Evolutionary conservation across 2,113 vertebrate genomes (phyloP).

Genomic region (Gopherus evgoodei): DNA sequence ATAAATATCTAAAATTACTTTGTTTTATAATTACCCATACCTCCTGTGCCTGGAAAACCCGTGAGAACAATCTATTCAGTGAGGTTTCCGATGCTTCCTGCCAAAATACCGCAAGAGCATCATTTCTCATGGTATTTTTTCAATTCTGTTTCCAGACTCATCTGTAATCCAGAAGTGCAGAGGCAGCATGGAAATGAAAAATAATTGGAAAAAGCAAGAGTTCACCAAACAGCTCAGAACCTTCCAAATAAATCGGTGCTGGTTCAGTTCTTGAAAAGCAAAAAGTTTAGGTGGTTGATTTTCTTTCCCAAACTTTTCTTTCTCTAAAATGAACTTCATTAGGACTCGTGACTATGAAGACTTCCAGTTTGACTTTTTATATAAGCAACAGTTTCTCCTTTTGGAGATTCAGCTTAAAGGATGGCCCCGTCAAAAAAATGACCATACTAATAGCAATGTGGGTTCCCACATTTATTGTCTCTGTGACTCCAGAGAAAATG

Average conservation of each 20-base stretch:
- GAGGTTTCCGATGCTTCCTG: conserved; percentile 56
- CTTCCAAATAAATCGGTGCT: conserved; percentile 51
- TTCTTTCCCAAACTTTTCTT: conserved; percentile 53
- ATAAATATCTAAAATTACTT: conserved; percentile 24
- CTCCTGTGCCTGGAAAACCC: conserved; percentile 48
- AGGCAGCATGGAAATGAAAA: conserved; percentile 43
- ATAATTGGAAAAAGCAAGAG: conserved; percentile 57
- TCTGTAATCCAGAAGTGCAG: conserved; percentile 64
- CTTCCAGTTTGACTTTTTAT: neutral
- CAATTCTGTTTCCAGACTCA: conserved; percentile 65
- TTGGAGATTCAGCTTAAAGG: conserved; percentile 30
- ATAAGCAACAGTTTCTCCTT: conserved; percentile 49
- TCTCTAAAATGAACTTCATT: conserved; percentile 36
- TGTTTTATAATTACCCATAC: conserved; percentile 30
- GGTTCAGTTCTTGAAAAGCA: conserved; percentile 36
- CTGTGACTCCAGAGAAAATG: conserved; percentile 22
- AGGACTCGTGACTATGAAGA: neutral
- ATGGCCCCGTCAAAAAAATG: neutral
- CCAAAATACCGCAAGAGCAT: conserved; percentile 55
- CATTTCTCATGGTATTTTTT: conserved; percentile 33
- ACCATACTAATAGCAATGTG: conserved; percentile 2
- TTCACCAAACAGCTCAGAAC: conserved; percentile 57
- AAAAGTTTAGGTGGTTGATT: conserved; percentile 14
- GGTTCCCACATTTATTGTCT: neutral
- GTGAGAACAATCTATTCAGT: conserved; percentile 22